Evolutionary conservation across 2,888 invertebrate species (phyloP), one percentile per base, ranked within the genome.

Genomic region (Sarcophaga rosellei): DNA sequence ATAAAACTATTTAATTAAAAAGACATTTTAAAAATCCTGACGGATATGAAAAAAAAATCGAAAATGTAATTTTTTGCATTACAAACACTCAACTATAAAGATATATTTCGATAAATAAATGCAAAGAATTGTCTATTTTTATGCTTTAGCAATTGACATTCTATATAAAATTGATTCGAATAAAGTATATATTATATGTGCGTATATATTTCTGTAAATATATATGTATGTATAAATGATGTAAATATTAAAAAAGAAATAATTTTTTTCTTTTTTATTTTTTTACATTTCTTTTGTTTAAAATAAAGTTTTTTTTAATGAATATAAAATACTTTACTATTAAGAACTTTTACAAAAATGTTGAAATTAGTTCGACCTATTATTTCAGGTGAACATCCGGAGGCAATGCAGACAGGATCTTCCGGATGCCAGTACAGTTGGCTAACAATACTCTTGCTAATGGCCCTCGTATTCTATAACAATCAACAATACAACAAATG

Each of bases 331-430:
- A 78, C 76, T 84, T 86, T 82, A 85, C 78, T 85, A 72, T 85
- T 88, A 88, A 89, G 88, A 88, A 92, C 91, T 90, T 91, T 86
- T 90, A 89, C 92, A 93, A 93, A 92, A 91, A 91, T 92, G 91
- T 92, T 93, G 91, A 93, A 92, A 92, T 92, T 91, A 93, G 93
- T 93, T 92, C 93, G 93, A 90, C 92, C 93, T 89, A 93, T 93
- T 89, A 93, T 93, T 93, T 92, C 93, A 93, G 93, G 93, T 92
- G 93, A 93, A 93, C 93, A 93, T 92, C 93, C 93, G 88, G 93
- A 93, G 90, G 93, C 93, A 85, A 93, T 93, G 93, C 93, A 93
- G 92, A 93, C 93, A 88, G 93, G 93, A 87, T 92, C 93, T 89
- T 92, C 93, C 89, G 93, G 93, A 77, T 93, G 93, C 89, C 92